Evolutionary conservation across 2,888 invertebrate species (phyloP), one percentile per base, ranked within the genome.

Genomic region (Tromatobia lineatoria): DNA sequence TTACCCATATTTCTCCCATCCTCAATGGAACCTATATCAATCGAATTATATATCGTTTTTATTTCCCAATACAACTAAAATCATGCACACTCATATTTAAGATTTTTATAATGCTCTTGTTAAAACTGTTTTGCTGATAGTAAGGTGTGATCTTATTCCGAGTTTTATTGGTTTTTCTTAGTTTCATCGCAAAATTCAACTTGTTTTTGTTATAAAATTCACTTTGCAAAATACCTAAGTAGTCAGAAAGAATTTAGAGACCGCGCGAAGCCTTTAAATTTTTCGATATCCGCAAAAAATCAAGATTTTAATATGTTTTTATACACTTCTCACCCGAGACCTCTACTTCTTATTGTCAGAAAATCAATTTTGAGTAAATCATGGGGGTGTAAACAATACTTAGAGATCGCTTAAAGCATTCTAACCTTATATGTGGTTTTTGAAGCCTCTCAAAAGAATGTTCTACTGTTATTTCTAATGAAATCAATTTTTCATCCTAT

Each of bases 11-110:
- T 67, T 47, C 18, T 23, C 10, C 13, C 8, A 15, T 67, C 47
- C 47, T 67, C 45, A 67, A 13, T 47, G 66, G 25, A 67, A 67
- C 13, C 45, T 67, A 47, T 23, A 67, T 67, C 25, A 45, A 47
- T 11, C 47, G 15, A 47, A 47, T 47, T 29, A 4, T 29, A 29
- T 29, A 29, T 29, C 29, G 29, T 29, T 29, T 4, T 29, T 29
- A 47, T 47, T 15, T 47, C 47, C n/a, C 47, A 47, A 47, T n/a
- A 47, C 15, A 47, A 47, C 47, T 47, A 47, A 47, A 47, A n/a
- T 20, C 18, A 52, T 20, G 52, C 52, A 52, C 52, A 52, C 20
- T 52, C 52, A 52, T 52, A 52, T 52, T 20, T 52, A 52, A 10
- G n/a, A 52, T 52, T 52, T 52, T 20, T 20, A 52, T 52, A 52